Conservation (phyloP, 2,888 invertebrate species). For the Piscicola geometra region DNA sequence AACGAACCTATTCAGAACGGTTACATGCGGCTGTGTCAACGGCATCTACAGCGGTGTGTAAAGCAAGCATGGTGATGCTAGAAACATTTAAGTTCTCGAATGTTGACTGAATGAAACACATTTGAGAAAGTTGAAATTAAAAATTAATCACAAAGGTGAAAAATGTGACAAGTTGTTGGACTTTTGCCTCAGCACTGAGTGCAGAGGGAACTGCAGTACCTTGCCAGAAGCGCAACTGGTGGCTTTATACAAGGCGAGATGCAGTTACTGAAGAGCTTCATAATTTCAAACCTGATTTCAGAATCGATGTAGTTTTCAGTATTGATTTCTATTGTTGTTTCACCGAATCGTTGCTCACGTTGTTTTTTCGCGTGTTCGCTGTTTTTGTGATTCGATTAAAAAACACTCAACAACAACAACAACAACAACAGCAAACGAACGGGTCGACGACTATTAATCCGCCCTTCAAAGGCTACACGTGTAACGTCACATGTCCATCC, state of each 20-base stretch:
- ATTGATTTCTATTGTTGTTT: too few species aligned
- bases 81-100: too few species aligned
- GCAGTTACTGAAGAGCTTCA: too few species aligned
- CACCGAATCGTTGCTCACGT: too few species aligned
- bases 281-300: too few species aligned
- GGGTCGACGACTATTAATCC: background rate
- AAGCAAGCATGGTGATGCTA: too few species aligned
- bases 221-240: background rate
- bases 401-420: too few species aligned
- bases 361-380: too few species aligned
- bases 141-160: background rate
- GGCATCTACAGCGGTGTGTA: background rate
- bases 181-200: background rate
- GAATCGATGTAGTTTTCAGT: too few species aligned
- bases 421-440: background rate
- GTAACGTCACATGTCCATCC: background rate
- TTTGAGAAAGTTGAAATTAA: too few species aligned
- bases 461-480: constrained; percentile 8
- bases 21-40: background rate
- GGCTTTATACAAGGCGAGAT: constrained; percentile 1
- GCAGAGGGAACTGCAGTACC: background rate
- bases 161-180: background rate
- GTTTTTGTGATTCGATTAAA: too few species aligned
- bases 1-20: background rate
- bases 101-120: too few species aligned